A percentile compares a stretch with the other conserved stretches of the same genome.
Conservation (phyloP, 2,888 invertebrate genomes). For the Labia minor region DNA sequence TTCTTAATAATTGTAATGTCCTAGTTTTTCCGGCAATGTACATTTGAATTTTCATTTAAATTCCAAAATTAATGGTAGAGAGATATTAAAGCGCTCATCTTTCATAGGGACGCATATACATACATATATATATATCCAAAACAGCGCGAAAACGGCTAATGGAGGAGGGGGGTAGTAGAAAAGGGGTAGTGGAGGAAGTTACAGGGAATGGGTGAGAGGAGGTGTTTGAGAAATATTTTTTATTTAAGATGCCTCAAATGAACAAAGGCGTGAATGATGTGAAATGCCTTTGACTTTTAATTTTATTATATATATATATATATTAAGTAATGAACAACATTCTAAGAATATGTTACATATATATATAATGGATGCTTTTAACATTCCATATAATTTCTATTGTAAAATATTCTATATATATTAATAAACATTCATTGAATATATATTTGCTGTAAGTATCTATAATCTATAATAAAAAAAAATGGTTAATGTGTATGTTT, state of each 20-base stretch:
- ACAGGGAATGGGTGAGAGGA: background rate
- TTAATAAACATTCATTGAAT: too few relatives aligned
- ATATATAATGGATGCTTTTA: too few relatives aligned
- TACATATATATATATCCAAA: background rate
- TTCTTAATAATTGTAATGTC: slow-evolving; percentile 13
- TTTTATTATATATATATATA: background rate
- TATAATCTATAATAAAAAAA: too few relatives aligned
- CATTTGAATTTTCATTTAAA: slow-evolving; percentile 8
- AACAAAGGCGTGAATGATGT: background rate
- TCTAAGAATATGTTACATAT: too few relatives aligned
- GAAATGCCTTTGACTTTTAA: slow-evolving; percentile 8
- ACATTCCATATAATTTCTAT: too few relatives aligned
- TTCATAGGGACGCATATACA: background rate
- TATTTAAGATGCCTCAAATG: slow-evolving; percentile 3
- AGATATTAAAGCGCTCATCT: slow-evolving; percentile 2
- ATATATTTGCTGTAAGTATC: too few relatives aligned
- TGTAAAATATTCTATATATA: too few relatives aligned
- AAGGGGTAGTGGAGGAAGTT: too few relatives aligned
- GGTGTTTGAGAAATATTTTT: background rate
- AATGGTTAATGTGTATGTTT: too few relatives aligned
- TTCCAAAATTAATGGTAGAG: background rate
- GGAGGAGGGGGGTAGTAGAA: too few relatives aligned
- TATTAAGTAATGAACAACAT: too few relatives aligned
- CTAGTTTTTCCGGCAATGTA: slow-evolving; percentile 8
- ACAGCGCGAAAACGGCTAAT: too few relatives aligned